phyloP scores from a whole-genome alignment of 2,888 invertebrate genomes.

The Dicycla oo region DNA sequence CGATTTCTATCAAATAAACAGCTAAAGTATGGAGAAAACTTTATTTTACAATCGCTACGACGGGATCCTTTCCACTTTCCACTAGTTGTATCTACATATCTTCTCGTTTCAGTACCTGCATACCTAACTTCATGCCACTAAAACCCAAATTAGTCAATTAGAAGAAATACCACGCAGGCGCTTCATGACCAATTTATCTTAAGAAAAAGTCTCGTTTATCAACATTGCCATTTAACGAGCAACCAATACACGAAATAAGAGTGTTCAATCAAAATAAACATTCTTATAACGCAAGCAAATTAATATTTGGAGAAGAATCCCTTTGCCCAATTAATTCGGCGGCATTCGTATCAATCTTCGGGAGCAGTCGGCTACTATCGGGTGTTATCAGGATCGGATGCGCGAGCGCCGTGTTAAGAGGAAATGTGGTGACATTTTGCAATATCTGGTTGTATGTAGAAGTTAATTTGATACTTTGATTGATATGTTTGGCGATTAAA shows the following conservation, averaged over 20 bases:
- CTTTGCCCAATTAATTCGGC: slow-evolving; percentile 60
- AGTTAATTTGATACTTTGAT: slow-evolving; percentile 18
- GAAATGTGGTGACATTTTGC: slow-evolving; percentile 36
- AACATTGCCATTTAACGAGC: slow-evolving; percentile 45
- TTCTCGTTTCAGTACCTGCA: neutral
- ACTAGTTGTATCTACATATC: neutral
- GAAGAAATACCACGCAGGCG: neutral
- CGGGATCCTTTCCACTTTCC: neutral
- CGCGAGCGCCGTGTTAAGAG: slow-evolving; percentile 34
- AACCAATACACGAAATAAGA: slow-evolving; percentile 55
- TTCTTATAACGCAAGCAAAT: slow-evolving; percentile 57
- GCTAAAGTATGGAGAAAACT: neutral
- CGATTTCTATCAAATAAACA: neutral
- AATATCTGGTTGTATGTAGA: neutral
- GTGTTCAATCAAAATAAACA: slow-evolving; percentile 63
- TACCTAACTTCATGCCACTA: neutral
- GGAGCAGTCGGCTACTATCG: slow-evolving; percentile 43
- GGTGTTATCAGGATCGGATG: slow-evolving; percentile 35
- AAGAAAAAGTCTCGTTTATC: slow-evolving; percentile 45
- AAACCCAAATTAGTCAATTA: slow-evolving; percentile 20
- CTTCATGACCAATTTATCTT: slow-evolving; percentile 23
- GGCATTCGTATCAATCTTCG: slow-evolving; percentile 56
- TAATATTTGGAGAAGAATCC: slow-evolving; percentile 52
- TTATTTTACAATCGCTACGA: neutral
- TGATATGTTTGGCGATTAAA: neutral